A percentile compares a stretch with the other conserved stretches of the same genome.
These are phyloP conservation scores for Equus quagga DNA, from an alignment of 2,113 vertebrate genomes.

Conservation along the genomic window DNA sequence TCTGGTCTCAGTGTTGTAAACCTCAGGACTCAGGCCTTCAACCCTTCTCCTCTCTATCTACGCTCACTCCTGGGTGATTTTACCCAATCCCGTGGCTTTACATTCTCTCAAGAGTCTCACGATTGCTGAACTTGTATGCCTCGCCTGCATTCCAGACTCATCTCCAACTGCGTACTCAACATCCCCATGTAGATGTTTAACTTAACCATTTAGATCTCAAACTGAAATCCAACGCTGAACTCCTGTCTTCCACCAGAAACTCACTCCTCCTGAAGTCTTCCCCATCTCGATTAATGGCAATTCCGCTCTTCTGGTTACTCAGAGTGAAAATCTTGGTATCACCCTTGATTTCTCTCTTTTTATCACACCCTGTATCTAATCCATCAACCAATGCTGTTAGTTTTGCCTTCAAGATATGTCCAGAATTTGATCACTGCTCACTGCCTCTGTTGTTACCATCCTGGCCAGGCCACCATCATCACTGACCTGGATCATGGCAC, in stretches of 20 bases:
- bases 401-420: not conserved
- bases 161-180: not conserved
- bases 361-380: not conserved
- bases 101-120: not conserved
- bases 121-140: not conserved
- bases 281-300: not conserved
- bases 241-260: not conserved
- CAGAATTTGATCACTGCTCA: not conserved
- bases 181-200: not conserved
- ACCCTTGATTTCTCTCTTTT: not conserved
- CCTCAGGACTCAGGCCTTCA: not conserved
- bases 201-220: not conserved
- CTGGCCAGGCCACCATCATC: not conserved
- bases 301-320: not conserved
- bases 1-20: not conserved
- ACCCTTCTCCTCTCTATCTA: not conserved
- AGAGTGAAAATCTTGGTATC: not conserved
- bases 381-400: not conserved
- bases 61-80: not conserved
- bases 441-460: not conserved
- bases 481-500: not conserved
- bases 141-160: constrained; percentile 16
- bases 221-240: not conserved
- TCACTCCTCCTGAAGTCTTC: not conserved
- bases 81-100: not conserved